Percentiles rank a stretch among this genome's conserved stretches.
Evolutionary conservation across 2,113 vertebrate genomes (phyloP).

Genomic region (Gymnocephalus cernua): DNA sequence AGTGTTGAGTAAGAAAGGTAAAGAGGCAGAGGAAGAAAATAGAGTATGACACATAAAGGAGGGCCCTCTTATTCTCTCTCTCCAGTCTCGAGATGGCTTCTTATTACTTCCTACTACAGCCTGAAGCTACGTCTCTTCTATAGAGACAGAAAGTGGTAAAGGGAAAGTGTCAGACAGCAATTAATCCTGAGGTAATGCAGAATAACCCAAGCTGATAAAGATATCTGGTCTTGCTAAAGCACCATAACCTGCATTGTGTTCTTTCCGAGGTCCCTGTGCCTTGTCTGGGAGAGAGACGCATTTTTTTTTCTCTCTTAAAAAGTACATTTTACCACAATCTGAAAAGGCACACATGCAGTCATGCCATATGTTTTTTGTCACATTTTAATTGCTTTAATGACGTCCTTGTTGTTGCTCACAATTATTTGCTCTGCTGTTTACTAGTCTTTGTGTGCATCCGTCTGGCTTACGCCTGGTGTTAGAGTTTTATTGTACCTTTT

Average conservation of each 20-base stretch:
- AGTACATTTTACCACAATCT: conserved; percentile 41
- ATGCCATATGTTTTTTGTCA: conserved; percentile 49
- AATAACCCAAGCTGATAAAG: conserved; percentile 37
- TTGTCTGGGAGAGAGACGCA: not conserved
- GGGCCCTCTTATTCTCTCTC: conserved; percentile 15
- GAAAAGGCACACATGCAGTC: conserved; percentile 35
- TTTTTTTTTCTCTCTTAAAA: not conserved
- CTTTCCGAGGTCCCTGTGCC: not conserved
- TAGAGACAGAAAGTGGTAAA: conserved; percentile 26
- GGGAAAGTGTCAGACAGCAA: conserved; percentile 49
- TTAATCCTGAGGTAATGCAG: conserved; percentile 48
- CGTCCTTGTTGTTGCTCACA: conserved; percentile 31
- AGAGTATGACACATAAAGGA: conserved; percentile 13
- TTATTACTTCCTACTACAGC: conserved; percentile 50
- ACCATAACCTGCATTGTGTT: conserved; percentile 22
- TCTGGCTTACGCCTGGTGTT: conserved; percentile 2
- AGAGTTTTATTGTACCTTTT: conserved; percentile 9
- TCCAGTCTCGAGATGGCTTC: conserved; percentile 25
- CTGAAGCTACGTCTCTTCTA: conserved; percentile 45
- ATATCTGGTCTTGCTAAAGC: conserved; percentile 30
- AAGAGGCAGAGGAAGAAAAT: conserved; percentile 12
- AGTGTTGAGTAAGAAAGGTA: conserved; percentile 33
- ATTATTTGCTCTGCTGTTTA: conserved; percentile 15
- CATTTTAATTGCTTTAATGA: conserved; percentile 54
- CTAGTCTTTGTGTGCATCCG: not conserved